Evolutionary conservation across 2,797 vertebrate species (phyloP).

Genomic region (Antennarius maculatus): DNA sequence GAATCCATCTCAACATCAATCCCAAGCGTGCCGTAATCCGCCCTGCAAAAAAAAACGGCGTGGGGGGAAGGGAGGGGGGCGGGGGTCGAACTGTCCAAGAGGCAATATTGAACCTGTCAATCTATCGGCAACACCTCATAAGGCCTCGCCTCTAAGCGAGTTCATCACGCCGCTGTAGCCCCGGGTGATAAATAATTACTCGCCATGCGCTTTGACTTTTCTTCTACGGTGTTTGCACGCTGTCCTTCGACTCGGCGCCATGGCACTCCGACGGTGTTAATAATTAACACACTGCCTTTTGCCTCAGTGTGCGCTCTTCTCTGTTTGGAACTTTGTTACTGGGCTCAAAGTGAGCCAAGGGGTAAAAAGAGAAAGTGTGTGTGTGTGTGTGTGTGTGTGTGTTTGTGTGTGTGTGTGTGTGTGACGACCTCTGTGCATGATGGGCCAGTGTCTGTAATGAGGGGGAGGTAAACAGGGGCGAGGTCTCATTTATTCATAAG

Average conservation of each 20-base stretch:
- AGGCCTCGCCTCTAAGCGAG: constrained; percentile 23
- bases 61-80: too few species aligned
- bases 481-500: constrained; percentile 90
- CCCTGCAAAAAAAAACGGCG: constrained; percentile 35
- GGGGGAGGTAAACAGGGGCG: constrained; percentile 80
- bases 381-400: constrained; percentile 1
- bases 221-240: constrained; percentile 67
- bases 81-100: constrained; percentile 19
- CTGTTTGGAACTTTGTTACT: constrained; percentile 40
- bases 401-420: constrained; percentile 20
- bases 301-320: constrained; percentile 48
- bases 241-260: constrained; percentile 62
- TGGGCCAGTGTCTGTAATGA: constrained; percentile 71
- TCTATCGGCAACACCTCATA: constrained; percentile 49
- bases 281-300: constrained; percentile 74
- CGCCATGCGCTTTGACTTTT: constrained; percentile 60
- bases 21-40: constrained; percentile 19
- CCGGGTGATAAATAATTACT: constrained; percentile 82
- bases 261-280: constrained; percentile 70
- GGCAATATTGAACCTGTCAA: constrained; percentile 41
- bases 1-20: constrained; percentile 24
- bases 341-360: neutral
- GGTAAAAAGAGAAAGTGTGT: neutral
- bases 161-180: constrained; percentile 46
- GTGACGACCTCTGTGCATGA: constrained; percentile 30